Evolutionary conservation across 2,113 vertebrate species (phyloP), one percentile per base, ranked within the genome.

Genomic region (Nibea coibor): DNA sequence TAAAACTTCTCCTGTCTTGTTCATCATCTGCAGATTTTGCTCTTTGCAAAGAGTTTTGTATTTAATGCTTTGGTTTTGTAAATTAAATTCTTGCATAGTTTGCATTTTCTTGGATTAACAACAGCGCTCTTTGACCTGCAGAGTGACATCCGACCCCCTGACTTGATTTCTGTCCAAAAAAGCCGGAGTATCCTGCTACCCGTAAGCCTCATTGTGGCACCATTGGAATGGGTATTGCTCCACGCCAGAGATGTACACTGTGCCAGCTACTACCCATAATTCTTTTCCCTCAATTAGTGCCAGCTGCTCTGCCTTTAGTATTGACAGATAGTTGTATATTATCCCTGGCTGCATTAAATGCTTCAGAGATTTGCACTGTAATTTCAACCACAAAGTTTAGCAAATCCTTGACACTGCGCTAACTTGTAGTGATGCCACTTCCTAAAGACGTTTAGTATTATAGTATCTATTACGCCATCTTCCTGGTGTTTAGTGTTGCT

Each of bases 251-350:
- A 76, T 39, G 50, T 43, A 50, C 83, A 22, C 94, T 92, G 93
- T 71, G 93, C 92, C 94, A 95, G 95, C 95, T 94, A 89, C 92
- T 95, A 81, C 94, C 96, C 94, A 96, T 96, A 97, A 97, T 95
- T 96, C 95, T 95, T 93, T 94, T 94, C 91, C 93, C 95, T 95
- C 94, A 94, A 94, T 97, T 95, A 97, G 95, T 85, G 94, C 89
- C 91, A 95, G 95, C 96, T 94, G 95, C 96, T 84, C 93, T 86
- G 78, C 87, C 88, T 89, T 89, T 79, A 87, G 91, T 91, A 93
- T 91, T 94, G 83, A 96, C 95, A 94, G 96, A 96, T 96, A 96
- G 95, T 96, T 96, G 95, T 95, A 95, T 94, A 95, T 96, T 95
- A 95, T 93, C 93, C 93, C 81, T 74, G 58, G 88, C 87, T 88